phyloP scores from a whole-genome alignment of 2,888 invertebrate species.

The Lithosia quadra region DNA sequence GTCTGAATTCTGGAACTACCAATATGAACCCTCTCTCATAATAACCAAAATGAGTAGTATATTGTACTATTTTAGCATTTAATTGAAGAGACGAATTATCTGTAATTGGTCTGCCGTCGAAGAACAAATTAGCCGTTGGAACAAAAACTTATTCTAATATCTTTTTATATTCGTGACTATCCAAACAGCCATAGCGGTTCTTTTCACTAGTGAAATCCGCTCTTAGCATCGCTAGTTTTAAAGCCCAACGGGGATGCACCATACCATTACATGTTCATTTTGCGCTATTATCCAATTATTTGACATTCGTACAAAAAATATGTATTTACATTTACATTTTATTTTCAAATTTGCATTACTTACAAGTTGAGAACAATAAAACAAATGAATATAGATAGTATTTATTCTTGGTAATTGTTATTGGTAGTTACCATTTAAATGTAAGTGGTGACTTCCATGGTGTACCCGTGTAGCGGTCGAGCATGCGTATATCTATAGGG shows the following conservation, averaged over 20 bases:
- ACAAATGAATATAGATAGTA: not conserved
- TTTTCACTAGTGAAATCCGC: not conserved
- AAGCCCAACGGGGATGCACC: not conserved
- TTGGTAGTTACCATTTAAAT: not conserved
- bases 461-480: too few relatives aligned
- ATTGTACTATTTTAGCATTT: not conserved
- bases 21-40: too few relatives aligned
- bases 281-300: conserved; percentile 48
- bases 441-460: too few relatives aligned
- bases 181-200: not conserved
- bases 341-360: not conserved
- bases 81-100: not conserved
- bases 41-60: too few relatives aligned
- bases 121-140: not conserved
- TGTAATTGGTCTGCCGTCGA: not conserved
- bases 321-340: conserved; percentile 4
- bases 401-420: not conserved
- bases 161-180: not conserved
- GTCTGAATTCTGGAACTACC: too few relatives aligned
- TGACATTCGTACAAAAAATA: conserved; percentile 42
- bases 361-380: not conserved
- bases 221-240: not conserved
- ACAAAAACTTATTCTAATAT: conserved; percentile 1
- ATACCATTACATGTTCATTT: conserved; percentile 11
- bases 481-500: too few relatives aligned